Base-by-base conservation (phyloP, 2,888 invertebrate genomes). In the Lepetodrilus schrolli region DNA sequence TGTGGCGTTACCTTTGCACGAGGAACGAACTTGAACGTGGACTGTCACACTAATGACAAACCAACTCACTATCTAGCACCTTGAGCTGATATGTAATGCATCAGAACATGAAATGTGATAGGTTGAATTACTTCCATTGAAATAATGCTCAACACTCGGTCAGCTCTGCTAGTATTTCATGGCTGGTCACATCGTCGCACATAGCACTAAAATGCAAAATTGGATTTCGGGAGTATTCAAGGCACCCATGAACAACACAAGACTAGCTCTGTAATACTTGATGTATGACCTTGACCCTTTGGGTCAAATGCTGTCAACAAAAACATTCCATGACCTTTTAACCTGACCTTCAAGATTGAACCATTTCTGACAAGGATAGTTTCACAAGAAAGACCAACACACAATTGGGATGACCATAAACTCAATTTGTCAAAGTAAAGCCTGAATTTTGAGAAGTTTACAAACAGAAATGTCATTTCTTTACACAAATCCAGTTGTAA, bases 191-290 rank as follows among this genome's bases (percentile, higher is more conserved):
- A 43, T 17, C 13, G 13, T 34, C 34, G 34, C 30, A 58, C 26
- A 26, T 58, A 58, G 58, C 58, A 58, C 58, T 58, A 58, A 58
- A 58, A 58, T 58, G 58, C 58, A 58, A n/a, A n/a, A 30, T 30
- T 58, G 58, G 58, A 58, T 58, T 58, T 58, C 58, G 17, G 21
- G 50, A 10, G 17, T 23, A 51, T 30, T 50, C 50, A 13, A 3
- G 50, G 51, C 58, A 58, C 58, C 34, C 58, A 30, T 43, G 43
- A 13, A 43, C 7, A 58, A 34, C 30, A 17, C 58, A 58, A 7
- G 58, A 58, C 58, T 58, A 58, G 58, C 58, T 58, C 58, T 58
- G 58, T 58, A 58, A 58, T 58, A 58, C 58, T 58, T 58, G 30
- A 58, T 58, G 58, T 30, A 26, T 30, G 34, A 58, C 58, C 58